These are phyloP conservation scores for Bradypodion pumilum DNA, from an alignment of 2,797 vertebrate genomes.

Conservation along the genomic window DNA sequence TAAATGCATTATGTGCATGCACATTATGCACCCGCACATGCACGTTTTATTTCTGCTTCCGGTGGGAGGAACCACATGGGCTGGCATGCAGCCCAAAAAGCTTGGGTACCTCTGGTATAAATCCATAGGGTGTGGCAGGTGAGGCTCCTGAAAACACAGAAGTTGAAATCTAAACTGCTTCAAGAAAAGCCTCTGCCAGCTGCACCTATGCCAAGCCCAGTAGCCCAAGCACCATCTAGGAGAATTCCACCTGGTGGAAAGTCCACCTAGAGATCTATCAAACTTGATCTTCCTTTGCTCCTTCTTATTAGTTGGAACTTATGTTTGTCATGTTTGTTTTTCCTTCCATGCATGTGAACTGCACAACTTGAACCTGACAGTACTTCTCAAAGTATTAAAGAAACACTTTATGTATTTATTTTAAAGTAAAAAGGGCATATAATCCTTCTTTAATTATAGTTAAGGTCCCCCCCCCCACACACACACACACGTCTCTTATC, in stretches of 20 bases:
- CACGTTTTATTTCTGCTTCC: too few species aligned
- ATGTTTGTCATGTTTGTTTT: slow-evolving; percentile 75
- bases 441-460: too few species aligned
- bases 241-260: slow-evolving; percentile 96
- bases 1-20: too few species aligned
- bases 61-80: too few species aligned
- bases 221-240: slow-evolving; percentile 80
- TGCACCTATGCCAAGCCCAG: slow-evolving; percentile 77
- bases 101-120: too few species aligned
- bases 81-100: too few species aligned
- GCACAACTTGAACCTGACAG: slow-evolving; percentile 85
- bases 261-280: slow-evolving; percentile 93
- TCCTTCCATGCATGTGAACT: slow-evolving; percentile 80
- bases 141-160: slow-evolving; percentile 73
- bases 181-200: slow-evolving; percentile 80
- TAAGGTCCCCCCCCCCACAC: slow-evolving; percentile 33
- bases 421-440: too few species aligned
- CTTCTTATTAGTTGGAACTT: slow-evolving; percentile 59
- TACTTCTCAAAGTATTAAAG: slow-evolving; percentile 88
- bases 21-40: too few species aligned
- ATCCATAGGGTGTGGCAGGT: neutral
- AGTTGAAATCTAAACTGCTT: slow-evolving; percentile 78
- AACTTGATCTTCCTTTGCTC: slow-evolving; percentile 65
- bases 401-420: slow-evolving; percentile 94
- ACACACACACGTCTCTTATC: too few species aligned